Evolutionary conservation across 2,888 invertebrate species (phyloP), one percentile per base, ranked within the genome.

Genomic region (Tyria jacobaeae): DNA sequence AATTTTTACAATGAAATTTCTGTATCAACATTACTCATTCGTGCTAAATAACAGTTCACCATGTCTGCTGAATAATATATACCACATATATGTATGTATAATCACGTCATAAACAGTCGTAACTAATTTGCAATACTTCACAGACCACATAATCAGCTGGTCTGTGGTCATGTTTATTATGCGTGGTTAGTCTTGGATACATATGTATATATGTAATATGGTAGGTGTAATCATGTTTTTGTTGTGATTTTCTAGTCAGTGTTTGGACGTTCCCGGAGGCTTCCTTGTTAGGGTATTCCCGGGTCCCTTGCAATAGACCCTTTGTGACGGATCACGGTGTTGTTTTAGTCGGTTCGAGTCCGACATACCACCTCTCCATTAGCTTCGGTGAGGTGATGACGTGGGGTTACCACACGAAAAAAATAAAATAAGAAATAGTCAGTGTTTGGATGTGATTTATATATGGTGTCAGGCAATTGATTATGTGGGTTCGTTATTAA

Each of bases 91-190:
- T n/a, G n/a, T n/a, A n/a, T n/a, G n/a, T n/a, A n/a, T n/a, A n/a
- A n/a, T n/a, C n/a, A n/a, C n/a, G 37, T 37, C 37, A 37, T 37
- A 37, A 37, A 37, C 14, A 15, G 37, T n/a, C 27, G 27, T 25
- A n/a, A 7, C 49, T 49, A 15, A 49, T 49, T 49, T 27, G n/a
- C n/a, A 49, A 49, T 50, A 17, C 31, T n/a, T 17, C 27, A 31
- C 50, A 17, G n/a, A 50, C 31, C 31, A 52, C 52, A 52, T 31
- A 50, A 50, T 31, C 50, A 50, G 50, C n/a, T 31, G 50, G 27
- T 31, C 10, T 50, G n/a, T 31, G 47, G 50, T 50, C 50, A 47
- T 14, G 24, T 47, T 14, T 15, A 21, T 47, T 25, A 47, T 14
- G 47, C 12, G 47, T 21, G 24, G 15, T 25, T 25, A 9, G 39